These are phyloP conservation scores for Xyrauchen texanus DNA, from an alignment of 2,113 vertebrate species.

Conservation along the genomic window DNA sequence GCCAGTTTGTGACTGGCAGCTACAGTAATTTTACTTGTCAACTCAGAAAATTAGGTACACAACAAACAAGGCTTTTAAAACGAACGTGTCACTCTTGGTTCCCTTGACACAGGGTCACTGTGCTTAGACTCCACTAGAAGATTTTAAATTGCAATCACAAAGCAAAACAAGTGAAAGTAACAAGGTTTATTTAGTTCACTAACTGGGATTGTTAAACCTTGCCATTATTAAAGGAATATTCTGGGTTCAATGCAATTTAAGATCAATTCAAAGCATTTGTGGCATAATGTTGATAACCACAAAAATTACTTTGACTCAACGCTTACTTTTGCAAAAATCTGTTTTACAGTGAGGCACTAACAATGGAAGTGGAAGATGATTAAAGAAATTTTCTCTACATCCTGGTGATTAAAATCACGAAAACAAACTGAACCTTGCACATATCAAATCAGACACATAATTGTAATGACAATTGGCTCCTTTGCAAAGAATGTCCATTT, in stretches of 20 bases:
- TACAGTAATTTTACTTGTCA: conserved; percentile 83
- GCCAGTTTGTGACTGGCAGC: conserved; percentile 73
- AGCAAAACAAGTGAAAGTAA: not conserved
- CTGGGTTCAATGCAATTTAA: no score
- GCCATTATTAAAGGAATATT: not conserved
- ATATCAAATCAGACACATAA: no score
- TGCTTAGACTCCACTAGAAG: conserved; percentile 21
- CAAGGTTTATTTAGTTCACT: not conserved
- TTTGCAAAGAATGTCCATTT: no score
- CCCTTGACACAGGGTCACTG: conserved; percentile 66
- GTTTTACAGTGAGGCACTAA: no score
- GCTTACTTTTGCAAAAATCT: no score
- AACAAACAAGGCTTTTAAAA: conserved; percentile 85
- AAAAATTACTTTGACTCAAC: no score
- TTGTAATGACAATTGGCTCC: no score
- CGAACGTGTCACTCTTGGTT: conserved; percentile 86
- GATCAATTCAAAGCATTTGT: no score
- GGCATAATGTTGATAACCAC: no score
- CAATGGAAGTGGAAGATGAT: no score
- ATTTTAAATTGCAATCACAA: conserved; percentile 11
- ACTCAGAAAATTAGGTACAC: conserved; percentile 83
- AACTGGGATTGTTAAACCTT: not conserved
- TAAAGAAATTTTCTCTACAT: not conserved
- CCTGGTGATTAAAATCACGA: not conserved
- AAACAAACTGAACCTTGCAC: not conserved